Conservation (phyloP, 2,888 invertebrate genomes). For the Drosophila atroscutellata region DNA sequence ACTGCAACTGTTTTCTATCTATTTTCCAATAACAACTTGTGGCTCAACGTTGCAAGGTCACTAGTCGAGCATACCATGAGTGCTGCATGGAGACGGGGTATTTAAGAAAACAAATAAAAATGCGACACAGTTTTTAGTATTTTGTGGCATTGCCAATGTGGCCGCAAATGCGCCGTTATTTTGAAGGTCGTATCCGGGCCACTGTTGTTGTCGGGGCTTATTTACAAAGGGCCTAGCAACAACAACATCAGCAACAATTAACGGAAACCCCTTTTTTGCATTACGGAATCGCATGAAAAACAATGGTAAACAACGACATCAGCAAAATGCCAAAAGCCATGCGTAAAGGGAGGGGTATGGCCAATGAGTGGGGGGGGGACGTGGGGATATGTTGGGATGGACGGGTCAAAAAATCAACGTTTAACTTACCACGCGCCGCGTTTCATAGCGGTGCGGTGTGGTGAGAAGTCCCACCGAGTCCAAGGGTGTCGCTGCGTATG, state of each 20-base stretch:
- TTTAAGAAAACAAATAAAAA: slow-evolving; percentile 21
- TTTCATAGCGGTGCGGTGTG: slow-evolving; percentile 63
- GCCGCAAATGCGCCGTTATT: slow-evolving; percentile 64
- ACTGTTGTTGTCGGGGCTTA: slow-evolving; percentile 31
- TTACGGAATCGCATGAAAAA: slow-evolving; percentile 54
- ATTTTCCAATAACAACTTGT: background rate
- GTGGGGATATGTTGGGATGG: no score
- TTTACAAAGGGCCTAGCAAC: slow-evolving; percentile 46
- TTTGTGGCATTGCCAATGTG: slow-evolving; percentile 25
- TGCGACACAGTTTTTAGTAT: slow-evolving; percentile 63
- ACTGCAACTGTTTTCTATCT: background rate
- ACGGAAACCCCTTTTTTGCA: slow-evolving; percentile 68
- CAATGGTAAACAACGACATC: slow-evolving; percentile 19
- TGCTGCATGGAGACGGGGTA: slow-evolving; percentile 29
- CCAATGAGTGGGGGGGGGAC: no score
- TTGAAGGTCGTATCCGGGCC: slow-evolving; percentile 70
- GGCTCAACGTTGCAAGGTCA: background rate
- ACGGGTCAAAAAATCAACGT: slow-evolving; percentile 45
- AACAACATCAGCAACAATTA: background rate
- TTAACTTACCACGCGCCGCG: slow-evolving; percentile 75
- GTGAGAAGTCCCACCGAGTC: slow-evolving; percentile 9
- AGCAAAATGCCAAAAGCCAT: slow-evolving; percentile 24
- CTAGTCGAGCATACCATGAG: slow-evolving; percentile 1
- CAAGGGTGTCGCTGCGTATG: slow-evolving; percentile 20
- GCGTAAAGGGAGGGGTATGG: background rate